Evolutionary conservation across 2,888 invertebrate genomes (phyloP).

Genomic region (Drosophila macrothrix): DNA sequence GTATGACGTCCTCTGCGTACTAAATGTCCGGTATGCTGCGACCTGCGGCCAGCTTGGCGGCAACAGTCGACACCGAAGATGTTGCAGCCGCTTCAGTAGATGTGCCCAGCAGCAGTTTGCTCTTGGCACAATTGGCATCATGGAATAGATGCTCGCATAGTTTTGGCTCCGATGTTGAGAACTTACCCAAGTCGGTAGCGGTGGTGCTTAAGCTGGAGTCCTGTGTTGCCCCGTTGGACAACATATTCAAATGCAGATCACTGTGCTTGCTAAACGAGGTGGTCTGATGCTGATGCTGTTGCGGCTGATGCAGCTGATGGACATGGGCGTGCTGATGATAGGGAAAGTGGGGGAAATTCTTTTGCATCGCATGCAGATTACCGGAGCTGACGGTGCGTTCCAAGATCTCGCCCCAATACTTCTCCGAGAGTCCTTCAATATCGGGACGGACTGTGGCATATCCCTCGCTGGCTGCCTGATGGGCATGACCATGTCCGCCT

Average conservation of each 20-base stretch:
- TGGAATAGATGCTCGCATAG: conserved; percentile 85
- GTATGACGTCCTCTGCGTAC: conserved; percentile 85
- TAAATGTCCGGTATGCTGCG: conserved; percentile 84
- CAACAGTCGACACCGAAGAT: conserved; percentile 27
- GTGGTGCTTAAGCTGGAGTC: conserved; percentile 51
- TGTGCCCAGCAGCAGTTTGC: conserved; percentile 57
- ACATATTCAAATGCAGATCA: conserved; percentile 82
- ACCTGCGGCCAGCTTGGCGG: conserved; percentile 59
- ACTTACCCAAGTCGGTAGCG: conserved; percentile 79
- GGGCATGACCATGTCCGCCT: conserved; percentile 46
- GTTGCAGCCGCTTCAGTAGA: conserved; percentile 28
- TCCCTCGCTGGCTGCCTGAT: conserved; percentile 50
- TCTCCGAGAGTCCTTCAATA: conserved; percentile 89
- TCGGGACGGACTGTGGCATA: conserved; percentile 85
- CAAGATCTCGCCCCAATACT: conserved; percentile 91
- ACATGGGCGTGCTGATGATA: conserved; percentile 66
- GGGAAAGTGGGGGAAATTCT: conserved; percentile 80
- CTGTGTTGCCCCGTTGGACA: conserved; percentile 40
- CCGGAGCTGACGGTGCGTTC: conserved; percentile 91
- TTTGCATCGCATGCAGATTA: conserved; percentile 90
- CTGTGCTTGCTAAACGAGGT: conserved; percentile 84
- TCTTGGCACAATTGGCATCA: conserved; percentile 85
- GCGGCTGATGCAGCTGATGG: conserved; percentile 60
- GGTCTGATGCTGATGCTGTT: conserved; percentile 77
- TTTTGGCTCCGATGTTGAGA: conserved; percentile 84